phyloP scores from a whole-genome alignment of 2,113 vertebrate species.

The Genyomyrus donnyi region DNA sequence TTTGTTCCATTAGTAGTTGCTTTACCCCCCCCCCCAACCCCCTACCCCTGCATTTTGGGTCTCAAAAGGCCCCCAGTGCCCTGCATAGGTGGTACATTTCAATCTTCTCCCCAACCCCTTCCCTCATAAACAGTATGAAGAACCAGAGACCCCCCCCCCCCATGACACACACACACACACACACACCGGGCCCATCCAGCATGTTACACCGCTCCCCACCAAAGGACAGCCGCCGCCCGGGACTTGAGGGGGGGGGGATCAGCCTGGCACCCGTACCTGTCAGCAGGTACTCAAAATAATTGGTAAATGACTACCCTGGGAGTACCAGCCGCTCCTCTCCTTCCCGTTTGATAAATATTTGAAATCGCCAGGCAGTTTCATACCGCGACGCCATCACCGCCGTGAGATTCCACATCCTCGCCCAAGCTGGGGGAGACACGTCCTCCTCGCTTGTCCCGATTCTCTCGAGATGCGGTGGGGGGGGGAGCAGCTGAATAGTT shows the following conservation, averaged over 20 bases:
- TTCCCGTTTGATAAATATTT: constrained; percentile 58
- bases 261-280: constrained; percentile 66
- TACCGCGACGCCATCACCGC: constrained; percentile 23
- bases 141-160: constrained; percentile 49
- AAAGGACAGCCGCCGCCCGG: constrained; percentile 37
- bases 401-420: background rate
- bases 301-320: constrained; percentile 65
- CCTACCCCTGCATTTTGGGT: background rate
- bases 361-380: constrained; percentile 53
- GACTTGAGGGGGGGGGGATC: constrained; percentile 38
- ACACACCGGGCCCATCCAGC: constrained; percentile 39
- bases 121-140: constrained; percentile 22
- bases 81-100: background rate
- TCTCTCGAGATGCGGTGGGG: background rate
- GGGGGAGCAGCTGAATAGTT: background rate
- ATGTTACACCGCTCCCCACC: constrained; percentile 42
- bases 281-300: constrained; percentile 72
- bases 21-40: background rate
- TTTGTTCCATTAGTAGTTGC: constrained; percentile 30
- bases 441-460: background rate
- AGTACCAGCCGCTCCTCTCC: constrained; percentile 46
- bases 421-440: background rate
- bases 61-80: background rate
- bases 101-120: background rate
- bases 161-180: constrained; percentile 18